Base-by-base conservation (phyloP, 2,888 invertebrate species). In the Anoplius nigerrimus region DNA sequence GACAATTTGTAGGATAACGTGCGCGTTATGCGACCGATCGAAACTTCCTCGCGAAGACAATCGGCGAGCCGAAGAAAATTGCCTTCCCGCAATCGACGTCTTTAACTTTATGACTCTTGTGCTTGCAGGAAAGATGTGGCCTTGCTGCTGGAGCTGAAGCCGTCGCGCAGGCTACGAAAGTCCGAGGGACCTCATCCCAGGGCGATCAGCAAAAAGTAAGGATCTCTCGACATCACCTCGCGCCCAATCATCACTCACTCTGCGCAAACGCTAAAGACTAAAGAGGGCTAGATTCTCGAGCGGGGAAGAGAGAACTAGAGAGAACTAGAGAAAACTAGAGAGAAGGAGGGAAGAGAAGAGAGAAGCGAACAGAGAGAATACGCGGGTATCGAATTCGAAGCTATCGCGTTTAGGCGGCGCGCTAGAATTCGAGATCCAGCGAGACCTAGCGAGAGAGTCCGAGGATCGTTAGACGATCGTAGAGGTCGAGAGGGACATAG, bases 181-280 rank as follows among this genome's bases (percentile, higher is more conserved):
- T 74, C 76, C 68, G 81, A 79, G 76, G 75, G 70, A 72, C 82
- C 82, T 60, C 81, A 77, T 72, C 84, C 74, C 56, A 77, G 73
- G 74, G 66, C 72, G 72, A 78, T 86, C 73, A 82, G 81, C 72
- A 87, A 84, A 85, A 84, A 87, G 88, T 87, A 87, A 88, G 88
- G 83, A 81, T 71, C 70, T 72, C 66, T 69, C 75, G 56, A 71
- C 71, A 74, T 72, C 75, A 76, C 71, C 79, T 69, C 79, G 72
- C 76, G 72, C 67, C n/a, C 48, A 74, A 71, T 74, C 72, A 69
- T 18, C n/a, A n/a, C 45, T 42, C 48, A 62, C 43, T 52, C 43
- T 34, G 20, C 45, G 8, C 27, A 55, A 54, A 63, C 11, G 59
- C 54, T 8, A 58, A 70, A 18, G 22, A 34, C 6, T 5, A 55